Evolutionary conservation across 2,888 invertebrate genomes (phyloP).

Genomic region (Hypolimnas misippus): DNA sequence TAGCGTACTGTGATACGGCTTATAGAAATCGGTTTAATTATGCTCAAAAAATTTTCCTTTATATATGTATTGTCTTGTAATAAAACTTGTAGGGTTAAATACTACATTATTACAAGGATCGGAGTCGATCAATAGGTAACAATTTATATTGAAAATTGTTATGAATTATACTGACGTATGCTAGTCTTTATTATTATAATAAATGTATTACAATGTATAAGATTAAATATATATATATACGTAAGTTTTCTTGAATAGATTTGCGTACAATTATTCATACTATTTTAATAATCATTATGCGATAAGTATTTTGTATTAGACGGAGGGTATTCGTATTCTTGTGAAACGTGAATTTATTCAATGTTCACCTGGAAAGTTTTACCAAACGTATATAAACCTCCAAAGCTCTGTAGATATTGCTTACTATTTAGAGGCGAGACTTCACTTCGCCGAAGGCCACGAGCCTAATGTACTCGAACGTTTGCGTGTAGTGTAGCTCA

Average conservation of each 20-base stretch:
- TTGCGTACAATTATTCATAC: conserved; percentile 57
- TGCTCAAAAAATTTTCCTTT: conserved; percentile 71
- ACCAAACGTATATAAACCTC: conserved; percentile 34
- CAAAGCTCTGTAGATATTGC: conserved; percentile 45
- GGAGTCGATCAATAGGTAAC: conserved; percentile 47
- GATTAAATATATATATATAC: conserved; percentile 59
- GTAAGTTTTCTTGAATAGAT: conserved; percentile 65
- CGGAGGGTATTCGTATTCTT: conserved; percentile 40
- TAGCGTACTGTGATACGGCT: conserved; percentile 82
- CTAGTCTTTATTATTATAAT: conserved; percentile 80
- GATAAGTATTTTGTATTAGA: conserved; percentile 60
- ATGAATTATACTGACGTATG: conserved; percentile 75
- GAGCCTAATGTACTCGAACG: conserved; percentile 38
- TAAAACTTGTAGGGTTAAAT: conserved; percentile 51
- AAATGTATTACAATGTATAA: conserved; percentile 63
- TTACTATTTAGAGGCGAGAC: conserved; percentile 40
- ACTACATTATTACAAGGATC: conserved; percentile 42
- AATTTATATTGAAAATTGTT: conserved; percentile 62
- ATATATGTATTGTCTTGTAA: conserved; percentile 55
- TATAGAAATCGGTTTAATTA: conserved; percentile 64
- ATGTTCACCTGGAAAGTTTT: conserved; percentile 22
- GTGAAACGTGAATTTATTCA: conserved; percentile 29
- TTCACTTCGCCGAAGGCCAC: conserved; percentile 30
- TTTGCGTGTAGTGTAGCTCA: conserved; percentile 46
- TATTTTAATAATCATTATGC: conserved; percentile 66